Conservation (phyloP, 2,888 invertebrate genomes). For the Rhynchonema sp. region DNA sequence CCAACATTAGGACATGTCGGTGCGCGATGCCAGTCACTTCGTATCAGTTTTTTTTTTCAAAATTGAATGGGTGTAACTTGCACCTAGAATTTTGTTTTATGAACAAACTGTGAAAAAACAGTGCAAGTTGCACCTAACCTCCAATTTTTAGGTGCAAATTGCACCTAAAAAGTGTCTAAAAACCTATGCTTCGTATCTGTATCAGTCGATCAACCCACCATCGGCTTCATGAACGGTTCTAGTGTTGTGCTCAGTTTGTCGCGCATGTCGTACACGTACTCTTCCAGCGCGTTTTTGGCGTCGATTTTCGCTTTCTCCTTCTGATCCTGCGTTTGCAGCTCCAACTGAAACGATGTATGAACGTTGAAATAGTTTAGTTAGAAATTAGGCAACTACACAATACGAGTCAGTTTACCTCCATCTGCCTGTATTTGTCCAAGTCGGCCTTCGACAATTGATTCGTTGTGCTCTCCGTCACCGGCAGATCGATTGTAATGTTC, state of each 20-base stretch:
- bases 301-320: constrained; percentile 86
- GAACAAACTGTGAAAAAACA: too few relatives aligned
- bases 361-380: neutral
- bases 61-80: too few relatives aligned
- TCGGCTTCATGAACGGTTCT: constrained; percentile 52
- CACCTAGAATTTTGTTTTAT: too few relatives aligned
- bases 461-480: constrained; percentile 54
- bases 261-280: constrained; percentile 89
- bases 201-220: too few relatives aligned
- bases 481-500: constrained; percentile 61
- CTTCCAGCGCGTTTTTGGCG: constrained; percentile 87
- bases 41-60: too few relatives aligned
- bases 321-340: constrained; percentile 48
- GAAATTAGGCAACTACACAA: too few relatives aligned
- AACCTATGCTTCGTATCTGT: too few relatives aligned
- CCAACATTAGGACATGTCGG: too few relatives aligned
- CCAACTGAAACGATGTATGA: constrained; percentile 43
- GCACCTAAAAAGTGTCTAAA: too few relatives aligned
- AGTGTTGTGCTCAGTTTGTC: constrained; percentile 58
- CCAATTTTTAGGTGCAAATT: too few relatives aligned
- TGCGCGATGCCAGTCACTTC: too few relatives aligned
- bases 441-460: constrained; percentile 48
- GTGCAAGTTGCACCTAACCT: too few relatives aligned
- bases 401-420: constrained; percentile 55
- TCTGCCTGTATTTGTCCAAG: constrained; percentile 52